Evolutionary conservation across 2,888 invertebrate species (phyloP).

Genomic region (Halocaridina rubra): DNA sequence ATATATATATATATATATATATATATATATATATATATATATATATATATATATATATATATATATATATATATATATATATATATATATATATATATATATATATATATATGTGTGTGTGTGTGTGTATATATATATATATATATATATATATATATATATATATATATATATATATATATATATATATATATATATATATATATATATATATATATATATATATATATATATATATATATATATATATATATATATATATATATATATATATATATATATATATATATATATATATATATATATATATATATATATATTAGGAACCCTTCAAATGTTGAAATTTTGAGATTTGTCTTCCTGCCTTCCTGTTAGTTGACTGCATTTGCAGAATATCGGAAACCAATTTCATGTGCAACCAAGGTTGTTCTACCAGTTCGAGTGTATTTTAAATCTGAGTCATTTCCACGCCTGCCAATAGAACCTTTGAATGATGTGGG

Average conservation of each 20-base stretch:
- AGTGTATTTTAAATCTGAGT: too few species aligned
- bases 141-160: conserved; percentile 3
- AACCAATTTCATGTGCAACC: too few species aligned
- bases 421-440: too few species aligned
- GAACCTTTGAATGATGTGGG: too few species aligned
- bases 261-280: neutral
- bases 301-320: neutral
- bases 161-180: conserved; percentile 6
- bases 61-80: too few species aligned
- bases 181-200: neutral
- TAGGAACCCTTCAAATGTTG: neutral
- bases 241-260: too few species aligned
- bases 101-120: conserved; percentile 1
- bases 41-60: too few species aligned
- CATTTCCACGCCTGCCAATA: too few species aligned
- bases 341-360: neutral
- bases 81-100: too few species aligned
- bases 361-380: neutral
- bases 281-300: neutral
- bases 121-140: neutral
- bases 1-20: too few species aligned
- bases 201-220: neutral
- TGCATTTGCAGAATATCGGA: neutral
- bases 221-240: neutral
- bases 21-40: too few species aligned